Base-by-base conservation (phyloP, 2,113 vertebrate genomes). In the Paedocypris sp. region DNA sequence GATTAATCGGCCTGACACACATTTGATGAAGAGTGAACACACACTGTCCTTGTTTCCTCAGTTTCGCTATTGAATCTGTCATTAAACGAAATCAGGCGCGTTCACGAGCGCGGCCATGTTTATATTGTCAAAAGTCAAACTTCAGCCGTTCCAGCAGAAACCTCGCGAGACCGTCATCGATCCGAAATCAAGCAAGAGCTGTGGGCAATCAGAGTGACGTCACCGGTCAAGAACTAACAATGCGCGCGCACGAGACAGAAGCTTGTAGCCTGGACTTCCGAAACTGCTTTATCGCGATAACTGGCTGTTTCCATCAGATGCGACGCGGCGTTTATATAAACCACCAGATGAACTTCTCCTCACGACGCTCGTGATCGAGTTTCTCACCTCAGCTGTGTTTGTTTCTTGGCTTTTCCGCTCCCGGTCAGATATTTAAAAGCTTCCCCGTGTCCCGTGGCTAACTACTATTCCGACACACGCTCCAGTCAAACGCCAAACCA, bases 81-180 rank as follows among this genome's bases (percentile, higher is more conserved):
- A n/a, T n/a, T n/a, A n/a, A n/a, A n/a, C n/a, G n/a, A n/a, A n/a
- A n/a, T n/a, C 60, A 33, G 49, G 70, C 68, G 54, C 70, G 41
- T 19, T 69, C 73, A 67, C 79, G 77, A 72, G 69, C 80, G 79
- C 81, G 81, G 82, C 80, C 82, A 82, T 85, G 77, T 84, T 82
- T 77, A 54, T 62, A 62, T 74, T 75, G 75, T 69, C 60, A 52
- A 71, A 67, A 69, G 51, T 57, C 16, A n/a, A 25, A 31, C 6
- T 10, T 50, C 26, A 41, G 41, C 52, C 15, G 38, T 29, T 42
- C 29, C 23, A 31, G 11, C 5, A 19, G 15, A 57, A 43, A 23
- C 25, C 39, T 42, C 1, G 20, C 18, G 23, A n/a, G n/a, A 38
- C 50, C 35, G 13, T 13, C 20, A 39, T 9, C 12, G 52, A 16